Evolutionary conservation across 2,888 invertebrate species (phyloP).

Genomic region (Clanis bilineata): DNA sequence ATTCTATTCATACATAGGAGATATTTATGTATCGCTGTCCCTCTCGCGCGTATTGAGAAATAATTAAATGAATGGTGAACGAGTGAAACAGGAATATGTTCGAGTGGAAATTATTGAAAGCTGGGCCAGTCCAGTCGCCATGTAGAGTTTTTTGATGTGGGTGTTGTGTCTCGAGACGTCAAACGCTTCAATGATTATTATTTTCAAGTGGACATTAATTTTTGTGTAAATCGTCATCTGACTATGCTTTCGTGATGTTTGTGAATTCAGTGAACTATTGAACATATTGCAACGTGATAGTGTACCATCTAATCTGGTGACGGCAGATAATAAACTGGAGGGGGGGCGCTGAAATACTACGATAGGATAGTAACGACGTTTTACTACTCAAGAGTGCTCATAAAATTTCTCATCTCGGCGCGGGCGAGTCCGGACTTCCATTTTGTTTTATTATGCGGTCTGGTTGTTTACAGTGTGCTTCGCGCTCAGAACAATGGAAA

Average conservation of each 20-base stretch:
- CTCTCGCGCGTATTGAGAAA: conserved; percentile 71
- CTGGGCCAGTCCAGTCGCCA: conserved; percentile 74
- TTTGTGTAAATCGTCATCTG: conserved; percentile 63
- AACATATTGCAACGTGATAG: conserved; percentile 63
- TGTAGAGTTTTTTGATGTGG: conserved; percentile 81
- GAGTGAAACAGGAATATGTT: conserved; percentile 77
- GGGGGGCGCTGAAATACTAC: conserved; percentile 82
- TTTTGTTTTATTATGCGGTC: conserved; percentile 81
- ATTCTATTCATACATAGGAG: conserved; percentile 80
- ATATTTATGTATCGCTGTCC: conserved; percentile 73
- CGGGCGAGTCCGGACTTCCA: conserved; percentile 74
- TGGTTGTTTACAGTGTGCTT: conserved; percentile 74
- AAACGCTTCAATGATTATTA: conserved; percentile 79
- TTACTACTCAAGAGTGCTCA: conserved; percentile 76
- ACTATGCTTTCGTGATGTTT: conserved; percentile 53
- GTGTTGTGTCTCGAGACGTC: conserved; percentile 79
- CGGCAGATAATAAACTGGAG: conserved; percentile 73
- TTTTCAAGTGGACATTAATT: conserved; percentile 74
- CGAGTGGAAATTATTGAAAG: conserved; percentile 80
- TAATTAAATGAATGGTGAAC: conserved; percentile 78
- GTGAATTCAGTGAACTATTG: conserved; percentile 46
- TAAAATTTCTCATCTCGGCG: conserved; percentile 74
- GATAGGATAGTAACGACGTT: conserved; percentile 80
- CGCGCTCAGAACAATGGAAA: conserved; percentile 73
- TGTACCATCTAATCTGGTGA: conserved; percentile 65